Percentiles rank a stretch among this genome's conserved stretches.
Conservation (phyloP, 2,113 vertebrate species). For the Cebus imitator region DNA sequence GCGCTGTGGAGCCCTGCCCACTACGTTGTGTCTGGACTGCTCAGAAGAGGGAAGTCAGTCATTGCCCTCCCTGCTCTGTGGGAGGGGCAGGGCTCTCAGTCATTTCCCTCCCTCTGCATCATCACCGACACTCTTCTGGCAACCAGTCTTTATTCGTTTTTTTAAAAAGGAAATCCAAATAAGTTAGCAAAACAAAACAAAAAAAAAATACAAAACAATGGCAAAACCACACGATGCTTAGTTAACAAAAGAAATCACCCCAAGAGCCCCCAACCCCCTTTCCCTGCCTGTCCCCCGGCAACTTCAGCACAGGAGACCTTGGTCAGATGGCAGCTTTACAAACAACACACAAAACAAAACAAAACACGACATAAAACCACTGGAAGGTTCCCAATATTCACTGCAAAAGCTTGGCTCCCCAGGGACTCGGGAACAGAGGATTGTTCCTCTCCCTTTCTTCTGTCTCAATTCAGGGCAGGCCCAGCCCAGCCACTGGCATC, state of each 20-base stretch:
- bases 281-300: conserved; percentile 49
- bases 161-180: conserved; percentile 97
- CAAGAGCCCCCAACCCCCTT: not conserved
- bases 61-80: not conserved
- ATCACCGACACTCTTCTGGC: conserved; percentile 83
- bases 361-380: conserved; percentile 64
- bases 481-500: conserved; percentile 71
- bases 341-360: conserved; percentile 77
- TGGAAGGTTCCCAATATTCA: conserved; percentile 64
- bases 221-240: conserved; percentile 90
- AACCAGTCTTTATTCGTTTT: conserved; percentile 94
- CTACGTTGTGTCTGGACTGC: not conserved
- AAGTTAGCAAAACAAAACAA: conserved; percentile 86
- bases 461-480: conserved; percentile 60
- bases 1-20: not conserved
- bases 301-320: conserved; percentile 80
- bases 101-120: not conserved
- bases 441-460: not conserved
- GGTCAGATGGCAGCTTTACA: conserved; percentile 92
- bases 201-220: conserved; percentile 75
- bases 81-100: too few relatives aligned
- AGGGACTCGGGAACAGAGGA: conserved; percentile 56
- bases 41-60: too few relatives aligned
- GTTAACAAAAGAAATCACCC: conserved; percentile 82
- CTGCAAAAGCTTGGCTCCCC: conserved; percentile 81